phyloP scores from a whole-genome alignment of 1,140 invertebrate genomes.

The Panulirus ornatus region DNA sequence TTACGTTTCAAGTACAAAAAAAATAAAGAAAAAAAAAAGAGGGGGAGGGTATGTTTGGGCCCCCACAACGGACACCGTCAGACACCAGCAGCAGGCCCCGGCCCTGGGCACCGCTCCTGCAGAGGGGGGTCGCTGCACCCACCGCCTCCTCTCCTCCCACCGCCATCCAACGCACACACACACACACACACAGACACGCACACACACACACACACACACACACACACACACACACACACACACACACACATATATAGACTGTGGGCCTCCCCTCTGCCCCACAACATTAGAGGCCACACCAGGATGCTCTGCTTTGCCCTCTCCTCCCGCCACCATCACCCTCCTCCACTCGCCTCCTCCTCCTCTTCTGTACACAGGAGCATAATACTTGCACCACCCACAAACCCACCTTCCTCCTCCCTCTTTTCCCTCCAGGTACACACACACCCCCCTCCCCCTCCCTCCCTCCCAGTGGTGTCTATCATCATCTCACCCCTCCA shows the following conservation, averaged over 20 bases:
- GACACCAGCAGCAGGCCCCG: neutral
- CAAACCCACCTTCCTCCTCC: too few relatives aligned
- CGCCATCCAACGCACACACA: too few relatives aligned
- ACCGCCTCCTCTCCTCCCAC: neutral
- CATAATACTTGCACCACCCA: neutral
- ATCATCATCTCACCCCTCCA: neutral
- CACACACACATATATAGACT: neutral
- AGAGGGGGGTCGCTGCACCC: neutral
- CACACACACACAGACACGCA: too few relatives aligned
- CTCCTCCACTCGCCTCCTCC: neutral
- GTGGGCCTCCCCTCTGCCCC: neutral
- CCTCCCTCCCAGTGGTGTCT: neutral
- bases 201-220: too few relatives aligned
- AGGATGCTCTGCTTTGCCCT: neutral
- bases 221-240: too few relatives aligned
- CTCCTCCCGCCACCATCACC: neutral
- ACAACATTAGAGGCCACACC: neutral
- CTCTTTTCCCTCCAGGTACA: neutral
- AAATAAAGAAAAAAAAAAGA: too few relatives aligned
- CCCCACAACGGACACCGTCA: too few relatives aligned
- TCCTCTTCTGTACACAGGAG: neutral
- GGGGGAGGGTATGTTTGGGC: neutral
- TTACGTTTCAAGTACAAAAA: constrained; percentile 17
- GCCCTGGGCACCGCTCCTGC: neutral
- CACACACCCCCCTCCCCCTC: neutral